Evolutionary conservation across 2,113 vertebrate genomes (phyloP), one percentile per base, ranked within the genome.

Genomic region (Colossoma macropomum): DNA sequence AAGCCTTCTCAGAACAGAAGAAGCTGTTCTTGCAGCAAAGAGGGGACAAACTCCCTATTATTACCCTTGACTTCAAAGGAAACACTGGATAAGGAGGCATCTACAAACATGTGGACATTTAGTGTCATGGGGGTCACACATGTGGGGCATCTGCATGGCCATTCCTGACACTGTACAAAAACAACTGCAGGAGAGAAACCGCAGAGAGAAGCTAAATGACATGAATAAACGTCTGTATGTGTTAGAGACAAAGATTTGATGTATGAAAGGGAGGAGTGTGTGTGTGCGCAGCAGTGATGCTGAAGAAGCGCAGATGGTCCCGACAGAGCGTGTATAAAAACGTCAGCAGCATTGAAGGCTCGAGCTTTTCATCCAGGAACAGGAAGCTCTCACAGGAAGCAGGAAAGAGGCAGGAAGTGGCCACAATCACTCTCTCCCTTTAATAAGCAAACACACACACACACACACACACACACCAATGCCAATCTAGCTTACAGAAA

Each of bases 391-490:
- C 10, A 54, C 45, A 82, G 75, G 79, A 78, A 82, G 70, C 34
- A 62, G 80, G 38, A 68, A 63, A 66, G 48, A 74, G 25, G 63
- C 84, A 84, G 75, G 83, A 85, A 82, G 76, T 80, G 66, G 70
- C 81, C 59, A 62, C 54, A 75, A 80, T 60, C 75, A 45, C 62
- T 54, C 56, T 73, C 78, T 28, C 78, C 41, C n/a, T 54, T 25
- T 66, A 52, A 12, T 2, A 25, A 65, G 62, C 59, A 65, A 1
- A 50, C 27, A 28, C 25, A 23, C 10, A 56, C 4, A 79, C n/a
- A 71, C 66, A 66, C 34, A 62, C 54, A 77, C 4, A 63, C 30
- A 62, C 23, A 73, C 41, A 73, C 9, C 1, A 21, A 21, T 15
- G 4, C 23, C 5, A 8, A n/a, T 45, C 4, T 45, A 45, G 6